Percentiles rank a stretch among this genome's conserved stretches.
These are phyloP conservation scores for Standfussiana lucernea DNA, from an alignment of 2,888 invertebrate genomes.

Conservation along the genomic window DNA sequence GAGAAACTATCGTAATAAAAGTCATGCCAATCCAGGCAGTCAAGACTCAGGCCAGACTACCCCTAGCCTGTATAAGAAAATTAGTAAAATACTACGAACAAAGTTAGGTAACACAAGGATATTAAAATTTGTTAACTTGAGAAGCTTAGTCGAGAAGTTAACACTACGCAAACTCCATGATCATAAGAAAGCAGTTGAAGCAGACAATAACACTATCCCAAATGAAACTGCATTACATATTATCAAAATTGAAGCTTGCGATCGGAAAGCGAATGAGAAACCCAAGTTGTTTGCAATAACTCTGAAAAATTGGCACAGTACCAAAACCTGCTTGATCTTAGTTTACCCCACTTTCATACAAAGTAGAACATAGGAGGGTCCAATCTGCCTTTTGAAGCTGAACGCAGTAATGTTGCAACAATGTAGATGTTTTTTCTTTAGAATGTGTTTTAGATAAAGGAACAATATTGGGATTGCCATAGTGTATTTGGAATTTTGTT, in stretches of 20 bases:
- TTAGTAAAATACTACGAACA: background rate
- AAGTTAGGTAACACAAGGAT: background rate
- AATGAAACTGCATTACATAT: conserved; percentile 34
- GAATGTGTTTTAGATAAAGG: background rate
- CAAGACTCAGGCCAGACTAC: background rate
- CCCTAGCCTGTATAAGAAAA: background rate
- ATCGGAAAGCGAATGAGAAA: conserved; percentile 28
- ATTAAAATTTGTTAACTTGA: background rate
- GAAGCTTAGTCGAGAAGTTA: background rate
- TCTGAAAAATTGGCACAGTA: conserved; percentile 47
- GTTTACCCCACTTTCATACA: conserved; percentile 49
- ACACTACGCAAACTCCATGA: background rate
- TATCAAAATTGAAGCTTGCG: conserved; percentile 32
- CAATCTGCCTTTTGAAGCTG: conserved; percentile 28
- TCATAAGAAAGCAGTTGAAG: background rate
- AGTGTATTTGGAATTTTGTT: background rate
- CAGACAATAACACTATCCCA: conserved; percentile 10
- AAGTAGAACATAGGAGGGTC: conserved; percentile 40
- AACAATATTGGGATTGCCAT: background rate
- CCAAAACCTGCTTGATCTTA: conserved; percentile 48
- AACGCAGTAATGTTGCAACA: conserved; percentile 14
- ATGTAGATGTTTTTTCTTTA: background rate
- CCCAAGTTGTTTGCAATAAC: conserved; percentile 43
- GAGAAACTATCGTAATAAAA: background rate
- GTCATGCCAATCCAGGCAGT: too few species aligned